Conservation (phyloP, 1,140 invertebrate species). For the Eciton burchellii region DNA sequence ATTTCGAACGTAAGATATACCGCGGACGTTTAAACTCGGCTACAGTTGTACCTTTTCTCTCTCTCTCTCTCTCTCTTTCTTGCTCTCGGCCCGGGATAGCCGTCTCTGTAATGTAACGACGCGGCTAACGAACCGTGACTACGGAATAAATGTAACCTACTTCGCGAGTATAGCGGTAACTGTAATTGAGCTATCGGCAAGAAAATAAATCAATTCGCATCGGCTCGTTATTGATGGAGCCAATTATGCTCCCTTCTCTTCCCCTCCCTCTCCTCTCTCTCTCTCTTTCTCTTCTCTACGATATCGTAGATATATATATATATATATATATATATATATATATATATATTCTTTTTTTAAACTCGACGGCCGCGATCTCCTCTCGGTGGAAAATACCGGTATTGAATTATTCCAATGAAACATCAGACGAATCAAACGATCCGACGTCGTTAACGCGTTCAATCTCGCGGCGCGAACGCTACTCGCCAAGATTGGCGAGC, state of each 20-base stretch:
- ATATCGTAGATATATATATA: neutral
- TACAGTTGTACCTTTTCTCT: constrained; percentile 24
- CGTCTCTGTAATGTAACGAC: constrained; percentile 38
- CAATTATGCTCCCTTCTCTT: constrained; percentile 21
- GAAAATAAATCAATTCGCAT: constrained; percentile 58
- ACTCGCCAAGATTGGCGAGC: neutral
- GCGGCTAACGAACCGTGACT: constrained; percentile 56
- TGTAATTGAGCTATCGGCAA: constrained; percentile 62
- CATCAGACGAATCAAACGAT: neutral
- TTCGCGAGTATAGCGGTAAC: constrained; percentile 61
- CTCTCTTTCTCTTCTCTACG: neutral
- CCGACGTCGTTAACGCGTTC: neutral
- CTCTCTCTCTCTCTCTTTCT: neutral
- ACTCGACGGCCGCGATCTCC: neutral
- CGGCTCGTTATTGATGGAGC: constrained; percentile 37
- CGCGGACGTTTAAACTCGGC: constrained; percentile 50
- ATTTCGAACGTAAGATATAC: constrained; percentile 61
- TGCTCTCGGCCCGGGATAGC: neutral
- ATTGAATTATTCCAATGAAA: neutral
- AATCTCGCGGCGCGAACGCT: neutral
- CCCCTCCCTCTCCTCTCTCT: neutral
- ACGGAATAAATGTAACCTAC: constrained; percentile 62
- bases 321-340: constrained; percentile 1
- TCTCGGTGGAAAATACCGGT: neutral
- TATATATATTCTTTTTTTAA: neutral